phyloP scores from a whole-genome alignment of 2,888 invertebrate species.

The Tolmerus cingulatus region DNA sequence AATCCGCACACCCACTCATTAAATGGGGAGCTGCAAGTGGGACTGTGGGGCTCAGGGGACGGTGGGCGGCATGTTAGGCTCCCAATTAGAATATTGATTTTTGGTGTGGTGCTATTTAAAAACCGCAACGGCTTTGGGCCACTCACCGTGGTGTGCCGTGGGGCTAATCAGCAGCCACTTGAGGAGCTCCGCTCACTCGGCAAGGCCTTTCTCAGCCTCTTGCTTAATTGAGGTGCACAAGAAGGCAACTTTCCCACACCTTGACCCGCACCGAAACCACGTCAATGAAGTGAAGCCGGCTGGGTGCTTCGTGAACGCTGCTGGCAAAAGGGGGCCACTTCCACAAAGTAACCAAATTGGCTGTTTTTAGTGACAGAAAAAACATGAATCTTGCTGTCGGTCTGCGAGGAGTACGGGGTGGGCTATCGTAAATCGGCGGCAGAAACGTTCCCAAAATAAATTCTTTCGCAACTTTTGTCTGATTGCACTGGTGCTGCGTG shows the following conservation, averaged over 20 bases:
- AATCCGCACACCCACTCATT: not conserved
- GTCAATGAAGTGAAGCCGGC: not conserved
- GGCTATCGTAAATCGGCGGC: not conserved
- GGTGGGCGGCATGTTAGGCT: not conserved
- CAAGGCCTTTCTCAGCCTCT: not conserved
- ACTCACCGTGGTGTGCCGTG: not conserved
- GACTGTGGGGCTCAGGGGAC: not conserved
- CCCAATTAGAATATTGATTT: not conserved
- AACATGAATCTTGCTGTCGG: not conserved
- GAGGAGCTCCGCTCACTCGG: not conserved
- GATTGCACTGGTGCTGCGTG: not conserved
- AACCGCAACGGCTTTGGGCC: not conserved
- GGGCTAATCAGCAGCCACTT: not conserved
- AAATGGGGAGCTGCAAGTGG: not conserved
- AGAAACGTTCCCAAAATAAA: constrained; percentile 4
- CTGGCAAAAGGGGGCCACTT: not conserved
- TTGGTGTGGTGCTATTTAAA: not conserved
- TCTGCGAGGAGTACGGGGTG: not conserved
- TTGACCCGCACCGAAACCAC: not conserved
- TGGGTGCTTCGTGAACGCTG: not conserved
- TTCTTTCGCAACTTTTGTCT: not conserved
- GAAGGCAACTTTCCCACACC: not conserved
- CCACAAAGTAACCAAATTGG: not conserved
- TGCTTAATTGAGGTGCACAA: not conserved
- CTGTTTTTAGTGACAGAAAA: not conserved